Percentiles rank a stretch among this genome's conserved stretches.
phyloP scores from a whole-genome alignment of 2,113 vertebrate species.

The Turnix velox region DNA sequence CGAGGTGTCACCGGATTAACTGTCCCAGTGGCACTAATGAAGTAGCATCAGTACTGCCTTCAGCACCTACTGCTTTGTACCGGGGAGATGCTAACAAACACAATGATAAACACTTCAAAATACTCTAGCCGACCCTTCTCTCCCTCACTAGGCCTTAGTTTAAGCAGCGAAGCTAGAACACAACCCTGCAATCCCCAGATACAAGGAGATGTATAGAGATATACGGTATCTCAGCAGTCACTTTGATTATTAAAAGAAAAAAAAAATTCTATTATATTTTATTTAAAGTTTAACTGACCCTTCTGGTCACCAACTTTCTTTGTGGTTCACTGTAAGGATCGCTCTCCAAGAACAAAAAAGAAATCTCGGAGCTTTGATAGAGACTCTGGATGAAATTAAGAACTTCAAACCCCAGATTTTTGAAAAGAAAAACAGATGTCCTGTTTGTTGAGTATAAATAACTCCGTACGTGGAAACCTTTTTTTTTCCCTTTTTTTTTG shows the following conservation, averaged over 20 bases:
- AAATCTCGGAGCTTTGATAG: constrained; percentile 71
- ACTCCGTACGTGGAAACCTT: constrained; percentile 56
- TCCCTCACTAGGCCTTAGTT: neutral
- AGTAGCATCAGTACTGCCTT: neutral
- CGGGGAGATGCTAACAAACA: neutral
- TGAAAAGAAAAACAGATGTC: constrained; percentile 85
- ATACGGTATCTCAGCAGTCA: neutral
- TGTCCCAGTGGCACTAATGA: neutral
- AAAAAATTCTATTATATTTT: neutral
- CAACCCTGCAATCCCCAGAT: neutral
- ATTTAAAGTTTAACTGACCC: constrained; percentile 7
- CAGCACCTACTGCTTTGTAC: neutral
- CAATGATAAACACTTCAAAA: neutral
- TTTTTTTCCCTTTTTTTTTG: neutral
- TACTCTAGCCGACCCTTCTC: neutral
- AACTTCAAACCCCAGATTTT: constrained; percentile 78
- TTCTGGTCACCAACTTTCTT: constrained; percentile 57
- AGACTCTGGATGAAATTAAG: constrained; percentile 84
- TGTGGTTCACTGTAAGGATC: constrained; percentile 46
- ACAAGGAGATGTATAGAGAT: neutral
- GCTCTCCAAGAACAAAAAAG: constrained; percentile 69
- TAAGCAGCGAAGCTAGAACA: neutral
- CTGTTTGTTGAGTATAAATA: constrained; percentile 76
- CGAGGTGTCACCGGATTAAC: accelerated
- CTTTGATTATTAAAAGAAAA: neutral